Evolutionary conservation across 2,888 invertebrate genomes (phyloP), one percentile per base, ranked within the genome.

Genomic region (Boloria euphrosyne): DNA sequence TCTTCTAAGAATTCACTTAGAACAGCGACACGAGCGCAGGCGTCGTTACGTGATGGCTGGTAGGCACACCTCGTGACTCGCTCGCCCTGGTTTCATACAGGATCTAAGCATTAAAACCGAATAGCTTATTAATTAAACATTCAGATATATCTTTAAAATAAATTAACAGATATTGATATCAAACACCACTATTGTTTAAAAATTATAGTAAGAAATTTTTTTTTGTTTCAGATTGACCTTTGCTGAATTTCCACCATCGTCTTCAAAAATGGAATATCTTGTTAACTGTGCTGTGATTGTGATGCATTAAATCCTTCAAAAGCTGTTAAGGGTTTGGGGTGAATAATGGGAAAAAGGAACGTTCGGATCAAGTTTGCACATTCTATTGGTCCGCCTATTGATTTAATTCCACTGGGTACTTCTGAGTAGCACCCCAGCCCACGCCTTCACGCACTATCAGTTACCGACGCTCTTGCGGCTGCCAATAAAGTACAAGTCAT

Each of bases 401-500:
- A 79, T 76, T 78, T 83, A 75, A 80, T 80, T 75, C 77, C 84
- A 78, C 79, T 78, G 82, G 81, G 80, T 80, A 77, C 81, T 77
- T 83, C 77, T 78, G 86, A 84, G 81, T 90, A 90, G 86, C 84
- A 80, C 79, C 83, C 83, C 79, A 79, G 78, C 80, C 81, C 78
- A 75, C 79, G 74, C 78, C 77, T 77, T 75, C 69, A 77, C 71
- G 75, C 79, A 81, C 78, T 94, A 78, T 78, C 86, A 91, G 91
- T 91, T 90, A 90, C 91, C 91, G 86, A 87, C 89, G 90, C 91
- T 83, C 86, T 83, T 85, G 90, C 90, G 88, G 85, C 87, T 87
- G 89, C 90, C 90, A 89, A 90, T 87, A 89, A 70, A 92, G 91
- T 92, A 92, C 91, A 92, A 92, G 90, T 90, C 90, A 90, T 85